Evolutionary conservation across 2,888 invertebrate genomes (phyloP).

Genomic region (Hedychridium roseum): DNA sequence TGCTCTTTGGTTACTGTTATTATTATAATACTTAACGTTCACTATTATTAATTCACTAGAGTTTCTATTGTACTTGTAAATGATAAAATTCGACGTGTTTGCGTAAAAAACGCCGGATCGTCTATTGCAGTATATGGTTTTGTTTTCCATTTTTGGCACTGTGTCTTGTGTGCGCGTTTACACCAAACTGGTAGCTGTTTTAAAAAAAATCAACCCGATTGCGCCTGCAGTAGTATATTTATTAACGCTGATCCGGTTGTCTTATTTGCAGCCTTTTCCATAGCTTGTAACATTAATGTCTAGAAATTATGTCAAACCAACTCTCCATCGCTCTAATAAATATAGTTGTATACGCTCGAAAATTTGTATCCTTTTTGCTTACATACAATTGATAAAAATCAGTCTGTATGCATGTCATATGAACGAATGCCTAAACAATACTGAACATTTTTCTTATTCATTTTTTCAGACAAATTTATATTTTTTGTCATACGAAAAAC

Average conservation of each 20-base stretch:
- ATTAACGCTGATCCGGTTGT: conserved; percentile 1
- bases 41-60: conserved; percentile 13
- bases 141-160: conserved; percentile 20
- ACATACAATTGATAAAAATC: conserved; percentile 15
- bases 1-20: conserved; percentile 6
- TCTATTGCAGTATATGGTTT: conserved; percentile 9
- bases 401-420: conserved; percentile 15
- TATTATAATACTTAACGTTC: conserved; percentile 18
- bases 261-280: neutral
- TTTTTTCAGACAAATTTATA: neutral
- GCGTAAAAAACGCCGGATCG: conserved; percentile 9
- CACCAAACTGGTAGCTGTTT: neutral
- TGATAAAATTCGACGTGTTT: conserved; percentile 15
- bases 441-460: neutral
- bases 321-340: conserved; percentile 4
- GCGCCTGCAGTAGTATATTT: no score
- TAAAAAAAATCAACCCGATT: conserved; percentile 1
- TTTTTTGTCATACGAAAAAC: neutral
- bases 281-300: conserved; percentile 2
- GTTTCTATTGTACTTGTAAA: conserved; percentile 15
- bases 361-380: conserved; percentile 7
- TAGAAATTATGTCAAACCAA: conserved; percentile 1
- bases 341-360: conserved; percentile 20
- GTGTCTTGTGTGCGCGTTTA: conserved; percentile 13
- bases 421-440: neutral